Evolutionary conservation across 2,888 invertebrate genomes (phyloP), one percentile per base, ranked within the genome.

Genomic region (Unio delphinus): DNA sequence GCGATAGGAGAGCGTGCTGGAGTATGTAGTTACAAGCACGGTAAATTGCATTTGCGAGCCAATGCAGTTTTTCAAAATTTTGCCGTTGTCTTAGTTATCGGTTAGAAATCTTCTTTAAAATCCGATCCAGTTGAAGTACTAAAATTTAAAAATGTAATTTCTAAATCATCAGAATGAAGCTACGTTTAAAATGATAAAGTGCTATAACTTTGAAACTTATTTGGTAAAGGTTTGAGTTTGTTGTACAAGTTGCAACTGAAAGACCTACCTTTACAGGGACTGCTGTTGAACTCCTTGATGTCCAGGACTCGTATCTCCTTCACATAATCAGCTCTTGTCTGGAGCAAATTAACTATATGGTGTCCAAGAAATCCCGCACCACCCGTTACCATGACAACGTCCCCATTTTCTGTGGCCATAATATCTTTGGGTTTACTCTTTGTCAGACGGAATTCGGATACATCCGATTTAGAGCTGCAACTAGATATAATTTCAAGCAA

Each of bases 301-400:
- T 94, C 94, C 71, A 93, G 83, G 1, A 92, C 90, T 34, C 93
- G 89, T 62, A 94, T 92, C 88, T 93, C 93, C 57, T 86, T 87
- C 56, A 93, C 92, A 64, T 90, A 88, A 61, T 90, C 87, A 62
- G 91, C 90, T 68, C 89, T 87, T 70, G 92, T 89, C 78, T 92
- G 91, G 64, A 94, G 84, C 28, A 91, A 89, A 78, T 91, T 91
- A 55, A 93, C 90, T 7, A 93, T 87, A 83, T 93, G 93, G 79
- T 93, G 93, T 8, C 93, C 93, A 69, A 94, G 89, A 84, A 93
- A 94, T 18, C 92, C 82, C 92, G 89, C 69, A 92, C 93, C 80
- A 85, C 92, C 89, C 86, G 90, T 83, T 72, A 90, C 90, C 87
- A 81, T 90, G 55, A 86, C 79, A n/a, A 75, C 70, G 55, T 81